These are phyloP conservation scores for Nansenia antarctica DNA, from an alignment of 2,113 vertebrate genomes.

Conservation along the genomic window DNA sequence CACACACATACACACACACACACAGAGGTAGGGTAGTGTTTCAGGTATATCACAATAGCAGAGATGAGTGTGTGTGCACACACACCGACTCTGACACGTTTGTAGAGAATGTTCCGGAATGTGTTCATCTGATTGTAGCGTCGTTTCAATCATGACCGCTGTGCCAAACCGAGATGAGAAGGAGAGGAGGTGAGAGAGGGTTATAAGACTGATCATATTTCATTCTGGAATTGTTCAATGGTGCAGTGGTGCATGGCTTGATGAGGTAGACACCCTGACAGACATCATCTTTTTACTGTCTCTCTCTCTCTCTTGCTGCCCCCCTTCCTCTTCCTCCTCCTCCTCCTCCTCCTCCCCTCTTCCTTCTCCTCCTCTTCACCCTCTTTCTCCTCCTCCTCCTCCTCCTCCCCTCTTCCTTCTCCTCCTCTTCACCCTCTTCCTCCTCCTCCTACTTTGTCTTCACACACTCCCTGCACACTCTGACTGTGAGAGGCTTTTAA, in stretches of 20 bases:
- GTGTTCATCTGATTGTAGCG: background rate
- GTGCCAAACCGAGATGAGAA: constrained; percentile 43
- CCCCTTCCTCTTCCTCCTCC: constrained; percentile 6
- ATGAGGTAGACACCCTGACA: constrained; percentile 8
- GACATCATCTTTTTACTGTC: background rate
- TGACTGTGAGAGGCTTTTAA: constrained; percentile 23
- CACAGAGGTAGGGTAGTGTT: constrained; percentile 5
- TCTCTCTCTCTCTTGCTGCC: no score
- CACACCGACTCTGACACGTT: constrained; percentile 23
- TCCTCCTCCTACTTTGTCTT: no score
- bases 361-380: background rate
- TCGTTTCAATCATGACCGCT: constrained; percentile 21
- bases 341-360: background rate
- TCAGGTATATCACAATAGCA: background rate
- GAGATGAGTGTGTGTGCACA: background rate
- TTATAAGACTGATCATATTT: background rate
- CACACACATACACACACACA: constrained; percentile 22
- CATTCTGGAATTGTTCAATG: background rate
- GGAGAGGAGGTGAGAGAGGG: background rate
- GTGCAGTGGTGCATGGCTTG: background rate
- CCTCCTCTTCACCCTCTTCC: background rate
- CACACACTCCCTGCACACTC: constrained; percentile 51
- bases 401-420: background rate
- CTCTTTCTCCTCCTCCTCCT: constrained; percentile 2
- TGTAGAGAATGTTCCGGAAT: background rate